Conservation (phyloP, 2,113 vertebrate species). For the Pelvicachromis taeniatus region DNA sequence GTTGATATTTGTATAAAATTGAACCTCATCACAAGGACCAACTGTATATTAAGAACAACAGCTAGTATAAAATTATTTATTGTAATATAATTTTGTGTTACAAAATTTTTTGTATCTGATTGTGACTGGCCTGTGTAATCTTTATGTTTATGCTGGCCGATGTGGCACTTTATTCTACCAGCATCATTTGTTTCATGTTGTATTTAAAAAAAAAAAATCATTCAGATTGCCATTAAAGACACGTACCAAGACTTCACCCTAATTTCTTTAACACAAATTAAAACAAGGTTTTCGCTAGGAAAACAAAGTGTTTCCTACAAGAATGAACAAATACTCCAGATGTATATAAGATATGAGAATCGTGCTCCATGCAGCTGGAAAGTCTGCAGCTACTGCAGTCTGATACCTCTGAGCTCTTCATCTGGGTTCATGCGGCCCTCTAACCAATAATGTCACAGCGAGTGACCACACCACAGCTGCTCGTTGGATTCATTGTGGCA, state of each 20-base stretch:
- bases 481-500: slow-evolving; percentile 3
- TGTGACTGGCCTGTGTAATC: background rate
- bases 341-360: background rate
- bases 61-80: background rate
- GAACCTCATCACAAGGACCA: background rate
- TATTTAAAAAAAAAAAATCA: background rate
- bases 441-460: slow-evolving; percentile 23
- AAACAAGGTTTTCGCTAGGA: background rate
- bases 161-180: background rate
- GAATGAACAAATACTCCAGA: background rate
- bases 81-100: background rate
- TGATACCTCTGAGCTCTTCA: slow-evolving; percentile 1
- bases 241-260: background rate
- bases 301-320: background rate
- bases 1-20: background rate
- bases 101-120: background rate
- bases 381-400: slow-evolving; percentile 23
- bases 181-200: background rate
- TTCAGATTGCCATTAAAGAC: background rate
- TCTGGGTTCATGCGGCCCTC: slow-evolving; percentile 10
- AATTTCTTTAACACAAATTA: background rate
- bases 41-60: background rate
- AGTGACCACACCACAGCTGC: slow-evolving; percentile 21
- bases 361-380: background rate
- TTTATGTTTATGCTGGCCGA: background rate